Evolutionary conservation across 2,888 invertebrate genomes (phyloP).

Genomic region (Heliconius ismenius): DNA sequence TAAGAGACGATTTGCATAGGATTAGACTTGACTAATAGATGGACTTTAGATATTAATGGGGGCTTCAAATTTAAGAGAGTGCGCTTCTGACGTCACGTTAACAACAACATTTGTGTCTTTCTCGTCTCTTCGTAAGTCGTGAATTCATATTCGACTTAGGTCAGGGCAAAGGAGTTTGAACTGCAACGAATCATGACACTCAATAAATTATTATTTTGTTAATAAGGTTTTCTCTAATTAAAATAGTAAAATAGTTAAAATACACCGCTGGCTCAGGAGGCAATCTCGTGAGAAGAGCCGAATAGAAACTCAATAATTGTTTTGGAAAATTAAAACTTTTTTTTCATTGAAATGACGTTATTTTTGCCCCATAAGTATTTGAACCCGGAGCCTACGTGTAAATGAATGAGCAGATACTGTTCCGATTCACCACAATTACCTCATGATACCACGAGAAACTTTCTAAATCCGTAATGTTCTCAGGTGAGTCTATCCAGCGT

Average conservation of each 20-base stretch:
- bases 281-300: background rate
- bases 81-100: background rate
- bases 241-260: no score
- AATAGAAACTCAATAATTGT: background rate
- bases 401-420: background rate
- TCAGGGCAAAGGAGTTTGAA: no score
- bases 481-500: conserved; percentile 27
- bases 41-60: conserved; percentile 53
- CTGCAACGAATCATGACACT: no score
- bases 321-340: no score
- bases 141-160: no score
- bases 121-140: no score
- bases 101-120: background rate
- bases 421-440: background rate
- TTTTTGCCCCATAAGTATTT: background rate
- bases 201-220: no score
- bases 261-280: background rate
- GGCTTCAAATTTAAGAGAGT: conserved; percentile 35
- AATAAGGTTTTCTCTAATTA: no score
- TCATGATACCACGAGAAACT: conserved; percentile 12
- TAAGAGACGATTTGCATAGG: conserved; percentile 68
- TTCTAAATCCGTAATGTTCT: conserved; percentile 23
- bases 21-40: conserved; percentile 64
- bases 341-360: no score
- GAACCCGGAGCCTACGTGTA: background rate